phyloP scores from a whole-genome alignment of 2,797 vertebrate species.

The Scolopax bukidnonensis region DNA sequence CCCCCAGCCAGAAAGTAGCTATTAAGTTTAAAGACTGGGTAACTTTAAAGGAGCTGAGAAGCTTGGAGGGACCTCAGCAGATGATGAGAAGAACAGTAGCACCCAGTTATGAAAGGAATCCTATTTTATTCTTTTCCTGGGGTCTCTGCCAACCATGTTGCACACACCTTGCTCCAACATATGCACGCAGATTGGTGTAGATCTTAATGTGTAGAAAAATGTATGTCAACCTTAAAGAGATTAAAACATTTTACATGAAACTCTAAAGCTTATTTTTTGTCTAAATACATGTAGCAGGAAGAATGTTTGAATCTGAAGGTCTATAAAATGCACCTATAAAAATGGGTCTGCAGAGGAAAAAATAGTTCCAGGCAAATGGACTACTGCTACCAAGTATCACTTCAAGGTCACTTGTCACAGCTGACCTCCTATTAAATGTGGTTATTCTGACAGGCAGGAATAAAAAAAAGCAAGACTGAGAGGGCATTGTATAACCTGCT shows the following conservation, averaged over 20 bases:
- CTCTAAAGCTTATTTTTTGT: not conserved
- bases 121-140: not conserved
- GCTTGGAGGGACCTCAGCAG: not conserved
- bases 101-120: not conserved
- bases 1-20: not conserved
- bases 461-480: not conserved
- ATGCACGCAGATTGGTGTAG: not conserved
- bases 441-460: not conserved
- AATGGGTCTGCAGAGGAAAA: not conserved
- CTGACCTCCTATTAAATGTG: not conserved
- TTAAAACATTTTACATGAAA: not conserved
- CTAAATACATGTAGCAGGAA: not conserved
- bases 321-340: not conserved
- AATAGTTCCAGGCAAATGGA: not conserved
- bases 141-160: not conserved
- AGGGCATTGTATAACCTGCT: not conserved
- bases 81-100: not conserved
- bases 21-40: not conserved
- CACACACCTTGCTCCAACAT: not conserved
- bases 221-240: not conserved
- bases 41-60: not conserved
- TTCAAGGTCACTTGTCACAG: not conserved
- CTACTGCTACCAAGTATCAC: not conserved
- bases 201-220: not conserved
- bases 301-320: not conserved